These are phyloP conservation scores for Parambassis ranga DNA, from an alignment of 2,797 vertebrate species.

Conservation along the genomic window DNA sequence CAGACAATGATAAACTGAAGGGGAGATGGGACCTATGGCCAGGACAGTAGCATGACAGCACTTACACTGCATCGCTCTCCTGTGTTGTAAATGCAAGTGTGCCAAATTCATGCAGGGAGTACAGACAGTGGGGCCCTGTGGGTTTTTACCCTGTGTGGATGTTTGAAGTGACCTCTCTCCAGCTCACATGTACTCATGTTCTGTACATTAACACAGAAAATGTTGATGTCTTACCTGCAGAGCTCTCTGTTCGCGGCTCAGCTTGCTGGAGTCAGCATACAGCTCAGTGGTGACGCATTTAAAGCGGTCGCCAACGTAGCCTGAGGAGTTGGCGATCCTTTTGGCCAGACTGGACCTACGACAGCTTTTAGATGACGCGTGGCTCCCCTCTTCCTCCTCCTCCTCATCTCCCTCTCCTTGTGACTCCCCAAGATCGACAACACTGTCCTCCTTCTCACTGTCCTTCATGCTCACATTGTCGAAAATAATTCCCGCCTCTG, in stretches of 20 bases:
- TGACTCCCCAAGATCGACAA: constrained; percentile 76
- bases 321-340: constrained; percentile 95
- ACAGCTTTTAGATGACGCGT: constrained; percentile 81
- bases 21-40: constrained; percentile 48
- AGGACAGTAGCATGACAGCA: constrained; percentile 55
- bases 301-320: constrained; percentile 98
- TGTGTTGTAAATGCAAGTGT: constrained; percentile 47
- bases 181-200: constrained; percentile 27
- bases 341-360: constrained; percentile 92
- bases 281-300: constrained; percentile 98
- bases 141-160: constrained; percentile 36
- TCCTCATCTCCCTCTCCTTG: constrained; percentile 79
- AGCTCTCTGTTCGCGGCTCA: constrained; percentile 96
- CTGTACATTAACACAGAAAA: constrained; percentile 15
- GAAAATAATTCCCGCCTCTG: constrained; percentile 59
- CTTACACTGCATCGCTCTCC: constrained; percentile 8
- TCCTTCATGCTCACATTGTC: constrained; percentile 66
- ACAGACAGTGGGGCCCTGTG: constrained; percentile 20
- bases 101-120: constrained; percentile 62
- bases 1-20: constrained; percentile 60
- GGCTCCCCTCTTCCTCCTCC: constrained; percentile 79
- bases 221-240: constrained; percentile 89
- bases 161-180: constrained; percentile 36
- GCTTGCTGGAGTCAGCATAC: constrained; percentile 97
- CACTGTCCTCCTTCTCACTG: constrained; percentile 67